Evolutionary conservation across 2,888 invertebrate species (phyloP), one percentile per base, ranked within the genome.

Genomic region (Epistrophella euchroma): DNA sequence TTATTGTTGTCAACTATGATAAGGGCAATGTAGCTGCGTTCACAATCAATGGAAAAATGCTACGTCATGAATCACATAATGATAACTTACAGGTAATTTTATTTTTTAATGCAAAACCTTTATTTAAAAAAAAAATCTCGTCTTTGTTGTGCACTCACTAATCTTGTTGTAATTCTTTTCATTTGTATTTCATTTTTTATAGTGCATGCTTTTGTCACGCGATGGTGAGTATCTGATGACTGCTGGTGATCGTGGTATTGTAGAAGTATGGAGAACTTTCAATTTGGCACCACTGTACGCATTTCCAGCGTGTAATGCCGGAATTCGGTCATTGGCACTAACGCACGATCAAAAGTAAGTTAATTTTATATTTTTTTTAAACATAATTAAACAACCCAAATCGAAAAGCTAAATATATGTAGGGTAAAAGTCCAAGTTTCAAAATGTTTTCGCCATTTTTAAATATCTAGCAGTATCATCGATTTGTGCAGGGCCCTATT

Each of bases 171-270:
- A n/a, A 13, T 22, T 25, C 0, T 50, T 15, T 19, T 22, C 17
- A 11, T 25, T 37, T 70, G 70, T 56, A 37, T 68, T 58, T 17
- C n/a, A 52, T 68, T 76, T 19, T 74, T 35, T 32, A 17, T 92
- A 97, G 97, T 97, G 97, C 93, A 94, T 98, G 94, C 94, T 97
- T 90, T 93, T 99, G 91, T 99, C 98, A 88, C 96, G 99, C 78
- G 99, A 99, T 94, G 99, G 99, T 88, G 99, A 99, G 94, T 99
- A 99, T 93, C 94, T 99, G 92, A 98, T 99, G 95, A 97, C 98
- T 89, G 99, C 98, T 88, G 99, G 99, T 17, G 98, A 98, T 92
- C 97, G 96, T 91, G 99, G 99, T 88, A 97, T 98, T 89, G 99
- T 99, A 89, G 98, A 99, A 94, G 98, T 99, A 88, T 98, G 99